phyloP scores from a whole-genome alignment of 1,140 invertebrate genomes.

The Lordiphosa stackelbergi region DNA sequence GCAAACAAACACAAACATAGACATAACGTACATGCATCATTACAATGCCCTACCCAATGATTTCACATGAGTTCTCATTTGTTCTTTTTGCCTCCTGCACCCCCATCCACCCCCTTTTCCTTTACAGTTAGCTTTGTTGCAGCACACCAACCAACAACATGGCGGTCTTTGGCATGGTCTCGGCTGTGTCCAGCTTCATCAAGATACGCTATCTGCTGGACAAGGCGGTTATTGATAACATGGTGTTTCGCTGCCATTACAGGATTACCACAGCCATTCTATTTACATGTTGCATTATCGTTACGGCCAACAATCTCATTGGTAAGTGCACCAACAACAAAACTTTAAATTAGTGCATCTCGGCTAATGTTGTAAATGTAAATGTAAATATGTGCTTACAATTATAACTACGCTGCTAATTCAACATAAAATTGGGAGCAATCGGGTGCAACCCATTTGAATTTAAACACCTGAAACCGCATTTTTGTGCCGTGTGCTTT shows the following conservation, averaged over 20 bases:
- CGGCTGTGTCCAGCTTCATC: conserved; percentile 89
- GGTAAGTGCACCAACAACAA: conserved; percentile 80
- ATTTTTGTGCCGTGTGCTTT: conserved; percentile 12
- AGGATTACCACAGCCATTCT: conserved; percentile 91
- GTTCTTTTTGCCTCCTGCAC: not conserved
- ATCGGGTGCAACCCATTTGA: conserved; percentile 16
- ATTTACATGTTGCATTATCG: conserved; percentile 91
- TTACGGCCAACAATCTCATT: conserved; percentile 92
- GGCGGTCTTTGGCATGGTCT: conserved; percentile 89
- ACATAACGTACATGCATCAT: not conserved
- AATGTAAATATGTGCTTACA: conserved; percentile 24
- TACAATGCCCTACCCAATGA: conserved; percentile 3
- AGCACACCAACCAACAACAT: conserved; percentile 78
- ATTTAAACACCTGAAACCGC: conserved; percentile 30
- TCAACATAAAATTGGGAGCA: conserved; percentile 23
- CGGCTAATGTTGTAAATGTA: conserved; percentile 32
- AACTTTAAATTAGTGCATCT: conserved; percentile 43
- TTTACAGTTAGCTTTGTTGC: conserved; percentile 48
- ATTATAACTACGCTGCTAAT: conserved; percentile 39
- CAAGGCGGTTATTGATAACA: conserved; percentile 92
- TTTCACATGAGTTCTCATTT: not conserved
- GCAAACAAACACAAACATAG: conserved; percentile 26
- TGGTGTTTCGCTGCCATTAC: conserved; percentile 93
- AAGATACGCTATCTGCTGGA: conserved; percentile 91
- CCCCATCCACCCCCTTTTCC: conserved; percentile 5